Conservation (phyloP, 2,888 invertebrate species). For the Lepeophtheirus nordmannii region DNA sequence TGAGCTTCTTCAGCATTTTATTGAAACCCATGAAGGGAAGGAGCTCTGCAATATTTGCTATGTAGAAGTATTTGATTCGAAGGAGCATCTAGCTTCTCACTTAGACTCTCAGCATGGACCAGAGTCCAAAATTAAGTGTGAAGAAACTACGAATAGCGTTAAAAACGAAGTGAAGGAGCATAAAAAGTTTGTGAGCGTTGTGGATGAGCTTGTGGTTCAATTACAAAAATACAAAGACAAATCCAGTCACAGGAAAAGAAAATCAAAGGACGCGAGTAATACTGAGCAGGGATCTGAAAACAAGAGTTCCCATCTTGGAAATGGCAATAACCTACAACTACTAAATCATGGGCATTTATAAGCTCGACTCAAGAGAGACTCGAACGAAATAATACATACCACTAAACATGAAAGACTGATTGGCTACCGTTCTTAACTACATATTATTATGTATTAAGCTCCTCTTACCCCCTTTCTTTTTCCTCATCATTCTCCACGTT, state of each 20-base stretch:
- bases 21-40: not conserved
- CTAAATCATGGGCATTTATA: no score
- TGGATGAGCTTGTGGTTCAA: not conserved
- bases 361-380: no score
- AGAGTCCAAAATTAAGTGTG: not conserved
- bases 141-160: not conserved
- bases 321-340: no score
- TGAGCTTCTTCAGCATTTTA: not conserved
- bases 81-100: not conserved
- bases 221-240: not conserved
- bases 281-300: no score
- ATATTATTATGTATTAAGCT: no score
- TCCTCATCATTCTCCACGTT: no score
- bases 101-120: not conserved
- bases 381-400: no score
- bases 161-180: constrained; percentile 3
- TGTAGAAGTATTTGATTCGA: not conserved
- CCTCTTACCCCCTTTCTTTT: no score
- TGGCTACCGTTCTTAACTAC: no score
- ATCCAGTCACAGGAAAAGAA: not conserved
- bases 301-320: no score
- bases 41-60: constrained; percentile 1
- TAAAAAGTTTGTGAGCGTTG: constrained; percentile 6
- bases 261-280: no score
- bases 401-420: no score